Evolutionary conservation across 1,140 invertebrate species (phyloP), one percentile per base, ranked within the genome.

Genomic region (Dysdera silvatica): DNA sequence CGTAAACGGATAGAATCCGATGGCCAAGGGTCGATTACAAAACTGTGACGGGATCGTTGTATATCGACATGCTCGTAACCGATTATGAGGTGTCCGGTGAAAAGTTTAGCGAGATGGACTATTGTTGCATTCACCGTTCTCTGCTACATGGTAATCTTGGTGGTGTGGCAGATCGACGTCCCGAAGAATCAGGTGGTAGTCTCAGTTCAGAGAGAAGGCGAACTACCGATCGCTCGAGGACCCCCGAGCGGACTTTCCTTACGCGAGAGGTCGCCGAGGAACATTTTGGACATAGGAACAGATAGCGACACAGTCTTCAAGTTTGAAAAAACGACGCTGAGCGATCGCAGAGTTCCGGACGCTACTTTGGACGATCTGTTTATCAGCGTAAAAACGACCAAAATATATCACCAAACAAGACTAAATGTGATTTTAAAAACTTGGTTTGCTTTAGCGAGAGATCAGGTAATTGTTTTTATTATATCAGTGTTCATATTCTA

Each of bases 341-440:
- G 48, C 47, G 52, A 7, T 28, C 23, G 40, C 28, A 23, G 7
- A 40, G 41, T 40, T 7, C 29, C 23, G 0, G 41, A 8, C 20
- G 65, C 61, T 14, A 52, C 33, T 12, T 79, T 93, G 61, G 81
- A 88, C 74, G 90, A 94, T 75, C 81, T 95, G 68, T 95, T 94
- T 77, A 88, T 96, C 74, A 92, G 89, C 78, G 89, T 96, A 20
- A 96, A 96, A 80, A 95, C 92, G 49, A 93, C 91, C 31, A 85
- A 85, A 72, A 84, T 85, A 76, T 94, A 91, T 78, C 90, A 95
- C 75, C 77, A 83, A 61, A 83, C 84, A 31, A 81, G 93, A 64
- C 73, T 96, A 65, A 86, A 88, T n/a, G 82, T 90, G 58, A 88
- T 95, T 69, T 82, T 95, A 72, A 85, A 87, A 74, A 95, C 92